Evolutionary conservation across 2,888 invertebrate species (phyloP).

Genomic region (Drosophila tripunctata): DNA sequence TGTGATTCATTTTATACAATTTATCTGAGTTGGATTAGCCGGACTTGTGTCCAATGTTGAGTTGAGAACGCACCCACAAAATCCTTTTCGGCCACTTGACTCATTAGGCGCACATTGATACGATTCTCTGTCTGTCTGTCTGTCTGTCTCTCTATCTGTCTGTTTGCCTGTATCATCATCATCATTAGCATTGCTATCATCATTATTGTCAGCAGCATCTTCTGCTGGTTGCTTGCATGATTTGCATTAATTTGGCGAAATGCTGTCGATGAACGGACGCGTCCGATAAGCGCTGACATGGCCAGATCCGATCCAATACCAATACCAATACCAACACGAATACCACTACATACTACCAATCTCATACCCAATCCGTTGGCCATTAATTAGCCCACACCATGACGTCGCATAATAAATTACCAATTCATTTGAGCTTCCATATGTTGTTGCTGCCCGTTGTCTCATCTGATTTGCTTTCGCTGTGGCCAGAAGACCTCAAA

Average conservation of each 20-base stretch:
- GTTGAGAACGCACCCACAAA: conserved; percentile 60
- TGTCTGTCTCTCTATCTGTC: conserved; percentile 13
- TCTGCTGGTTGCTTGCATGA: conserved; percentile 72
- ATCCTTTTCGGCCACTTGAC: conserved; percentile 79
- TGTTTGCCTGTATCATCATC: conserved; percentile 35
- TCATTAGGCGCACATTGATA: conserved; percentile 77
- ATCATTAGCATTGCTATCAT: conserved; percentile 8
- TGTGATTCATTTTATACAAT: conserved; percentile 78
- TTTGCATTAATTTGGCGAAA: conserved; percentile 80
- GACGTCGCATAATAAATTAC: conserved; percentile 78
- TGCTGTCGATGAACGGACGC: conserved; percentile 72
- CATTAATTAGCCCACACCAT: conserved; percentile 78
- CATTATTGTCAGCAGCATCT: conserved; percentile 54
- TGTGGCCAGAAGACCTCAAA: conserved; percentile 44
- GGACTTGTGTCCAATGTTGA: conserved; percentile 38
- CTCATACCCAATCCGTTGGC: conserved; percentile 59
- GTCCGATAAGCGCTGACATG: conserved; percentile 75
- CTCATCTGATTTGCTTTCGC: conserved; percentile 43
- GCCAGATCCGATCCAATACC: conserved; percentile 39
- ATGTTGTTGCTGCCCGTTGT: conserved; percentile 43
- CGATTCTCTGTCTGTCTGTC: conserved; percentile 4
- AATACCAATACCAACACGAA: too few species aligned
- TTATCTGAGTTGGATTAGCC: conserved; percentile 75
- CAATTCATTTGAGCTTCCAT: conserved; percentile 72
- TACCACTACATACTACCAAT: too few species aligned